Evolutionary conservation across 2,888 invertebrate species (phyloP).

Genomic region (Lydus trimaculatus): DNA sequence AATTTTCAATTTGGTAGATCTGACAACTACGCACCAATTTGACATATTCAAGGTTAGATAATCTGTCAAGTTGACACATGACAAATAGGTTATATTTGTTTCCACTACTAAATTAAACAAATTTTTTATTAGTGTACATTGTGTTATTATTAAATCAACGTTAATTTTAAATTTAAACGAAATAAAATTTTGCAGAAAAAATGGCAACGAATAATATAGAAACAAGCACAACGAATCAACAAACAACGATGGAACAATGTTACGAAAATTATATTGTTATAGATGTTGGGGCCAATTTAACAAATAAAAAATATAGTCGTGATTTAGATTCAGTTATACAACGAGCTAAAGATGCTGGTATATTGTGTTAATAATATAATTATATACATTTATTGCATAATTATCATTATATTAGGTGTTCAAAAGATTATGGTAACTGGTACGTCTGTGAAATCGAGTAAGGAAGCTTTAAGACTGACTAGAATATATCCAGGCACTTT

Average conservation of each 20-base stretch:
- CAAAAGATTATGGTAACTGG: constrained; percentile 95
- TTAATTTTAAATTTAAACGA: neutral
- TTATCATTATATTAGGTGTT: constrained; percentile 72
- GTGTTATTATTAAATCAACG: neutral
- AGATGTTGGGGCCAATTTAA: constrained; percentile 92
- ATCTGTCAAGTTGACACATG: constrained; percentile 34
- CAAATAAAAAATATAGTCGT: constrained; percentile 91
- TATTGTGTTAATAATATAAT: constrained; percentile 28
- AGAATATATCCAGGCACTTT: constrained; percentile 89
- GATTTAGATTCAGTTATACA: constrained; percentile 92
- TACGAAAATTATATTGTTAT: constrained; percentile 92
- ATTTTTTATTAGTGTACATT: constrained; percentile 19
- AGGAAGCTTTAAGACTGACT: constrained; percentile 88
- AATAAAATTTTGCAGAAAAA: neutral
- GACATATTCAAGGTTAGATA: constrained; percentile 7
- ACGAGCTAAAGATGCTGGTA: constrained; percentile 92
- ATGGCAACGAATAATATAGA: constrained; percentile 29
- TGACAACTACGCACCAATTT: neutral
- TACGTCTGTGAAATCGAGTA: constrained; percentile 86
- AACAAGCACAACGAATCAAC: constrained; percentile 19
- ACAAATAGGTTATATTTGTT: constrained; percentile 37
- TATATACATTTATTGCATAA: constrained; percentile 13
- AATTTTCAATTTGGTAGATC: no score
- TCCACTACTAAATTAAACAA: constrained; percentile 24
- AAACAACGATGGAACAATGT: constrained; percentile 72